Evolutionary conservation across 2,113 vertebrate species (phyloP).

Genomic region (Pogonocichla stellata): DNA sequence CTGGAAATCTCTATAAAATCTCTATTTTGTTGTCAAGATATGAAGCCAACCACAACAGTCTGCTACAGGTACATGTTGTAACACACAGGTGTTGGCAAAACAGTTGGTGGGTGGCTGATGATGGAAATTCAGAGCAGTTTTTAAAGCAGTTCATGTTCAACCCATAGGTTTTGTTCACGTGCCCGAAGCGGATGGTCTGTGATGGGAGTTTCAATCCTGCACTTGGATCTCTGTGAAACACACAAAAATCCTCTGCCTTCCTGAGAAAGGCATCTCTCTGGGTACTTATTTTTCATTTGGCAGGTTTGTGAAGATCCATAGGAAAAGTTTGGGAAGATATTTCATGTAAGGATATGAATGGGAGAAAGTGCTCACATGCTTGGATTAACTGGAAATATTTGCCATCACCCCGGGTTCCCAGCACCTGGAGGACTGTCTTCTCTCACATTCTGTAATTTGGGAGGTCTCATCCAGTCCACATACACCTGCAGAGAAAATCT

Average conservation of each 20-base stretch:
- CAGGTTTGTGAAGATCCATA: not conserved
- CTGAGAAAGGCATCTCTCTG: not conserved
- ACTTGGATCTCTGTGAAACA: not conserved
- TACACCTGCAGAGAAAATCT: not conserved
- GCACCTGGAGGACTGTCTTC: not conserved
- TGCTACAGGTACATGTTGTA: constrained; percentile 16
- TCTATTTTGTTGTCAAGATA: not conserved
- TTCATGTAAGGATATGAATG: not conserved
- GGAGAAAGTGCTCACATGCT: not conserved
- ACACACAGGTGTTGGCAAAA: not conserved
- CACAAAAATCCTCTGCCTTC: not conserved
- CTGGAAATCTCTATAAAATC: not conserved
- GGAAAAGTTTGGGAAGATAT: not conserved
- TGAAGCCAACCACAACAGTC: not conserved
- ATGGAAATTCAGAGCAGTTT: not conserved
- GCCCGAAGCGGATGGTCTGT: fast-evolving
- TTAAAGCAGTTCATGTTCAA: not conserved
- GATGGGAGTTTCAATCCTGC: not conserved
- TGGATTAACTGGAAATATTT: not conserved
- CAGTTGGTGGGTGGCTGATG: not conserved
- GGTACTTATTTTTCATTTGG: not conserved
- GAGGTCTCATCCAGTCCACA: not conserved
- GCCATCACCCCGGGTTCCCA: not conserved
- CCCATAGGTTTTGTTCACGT: not conserved
- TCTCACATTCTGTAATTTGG: not conserved